Percentiles rank a stretch among this genome's conserved stretches.
Conservation (phyloP, 2,888 invertebrate genomes). For the Germaria angustata region DNA sequence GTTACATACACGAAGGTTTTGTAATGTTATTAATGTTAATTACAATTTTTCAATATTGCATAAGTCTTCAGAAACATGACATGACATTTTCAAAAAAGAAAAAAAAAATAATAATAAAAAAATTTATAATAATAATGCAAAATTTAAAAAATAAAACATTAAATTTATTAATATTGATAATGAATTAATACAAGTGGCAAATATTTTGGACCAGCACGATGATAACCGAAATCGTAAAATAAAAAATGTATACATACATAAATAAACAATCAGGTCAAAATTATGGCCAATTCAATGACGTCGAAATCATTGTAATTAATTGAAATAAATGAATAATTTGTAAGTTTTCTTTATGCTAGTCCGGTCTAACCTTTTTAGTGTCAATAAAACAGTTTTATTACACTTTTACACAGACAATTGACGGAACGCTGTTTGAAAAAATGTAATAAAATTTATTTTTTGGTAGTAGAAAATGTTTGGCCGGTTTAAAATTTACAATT, state of each 20-base stretch:
- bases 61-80: conserved; percentile 36
- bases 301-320: conserved; percentile 18
- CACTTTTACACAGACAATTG: too few species aligned
- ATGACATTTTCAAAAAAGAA: conserved; percentile 42
- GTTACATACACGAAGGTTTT: neutral
- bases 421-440: too few species aligned
- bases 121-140: neutral
- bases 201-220: neutral
- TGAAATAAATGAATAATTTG: neutral
- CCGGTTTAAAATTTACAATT: too few species aligned
- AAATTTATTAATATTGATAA: conserved; percentile 25
- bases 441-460: too few species aligned
- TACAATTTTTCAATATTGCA: conserved; percentile 42
- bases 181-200: conserved; percentile 20
- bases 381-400: too few species aligned
- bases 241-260: neutral
- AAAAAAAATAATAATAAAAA: neutral
- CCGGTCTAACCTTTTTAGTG: too few species aligned
- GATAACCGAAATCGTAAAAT: neutral
- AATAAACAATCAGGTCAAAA: conserved; percentile 51
- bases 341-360: too few species aligned
- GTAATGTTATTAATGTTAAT: conserved; percentile 38
- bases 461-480: too few species aligned
- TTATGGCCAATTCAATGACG: conserved; percentile 62
- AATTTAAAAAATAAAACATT: neutral